phyloP scores from a whole-genome alignment of 2,113 vertebrate genomes.

The Callipepla squamata region DNA sequence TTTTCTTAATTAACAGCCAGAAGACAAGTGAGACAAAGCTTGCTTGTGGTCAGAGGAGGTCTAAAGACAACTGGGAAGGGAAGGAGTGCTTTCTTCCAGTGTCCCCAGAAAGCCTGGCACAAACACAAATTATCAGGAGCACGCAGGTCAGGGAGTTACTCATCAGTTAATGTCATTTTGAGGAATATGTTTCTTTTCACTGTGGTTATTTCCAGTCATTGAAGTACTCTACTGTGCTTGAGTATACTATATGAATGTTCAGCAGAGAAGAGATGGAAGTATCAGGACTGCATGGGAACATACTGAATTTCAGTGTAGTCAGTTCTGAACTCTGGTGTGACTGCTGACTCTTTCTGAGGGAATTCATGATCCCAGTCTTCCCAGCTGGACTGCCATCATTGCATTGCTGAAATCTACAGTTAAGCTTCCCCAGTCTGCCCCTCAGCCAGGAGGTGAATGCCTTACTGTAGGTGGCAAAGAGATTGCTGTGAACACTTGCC shows the following conservation, averaged over 20 bases:
- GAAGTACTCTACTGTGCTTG: not conserved
- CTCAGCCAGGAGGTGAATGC: not conserved
- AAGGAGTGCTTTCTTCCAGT: not conserved
- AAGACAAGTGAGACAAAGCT: not conserved
- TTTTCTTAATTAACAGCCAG: not conserved
- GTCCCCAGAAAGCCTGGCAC: not conserved
- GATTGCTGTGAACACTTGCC: not conserved
- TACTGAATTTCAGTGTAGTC: not conserved
- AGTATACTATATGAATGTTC: not conserved
- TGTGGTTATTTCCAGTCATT: not conserved
- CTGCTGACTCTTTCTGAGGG: not conserved
- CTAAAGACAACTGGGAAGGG: not conserved
- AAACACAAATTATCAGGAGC: not conserved
- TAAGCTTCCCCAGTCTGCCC: not conserved
- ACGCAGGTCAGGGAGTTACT: not conserved
- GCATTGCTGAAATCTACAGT: rapidly evolving
- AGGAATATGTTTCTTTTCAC: not conserved
- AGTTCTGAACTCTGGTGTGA: not conserved
- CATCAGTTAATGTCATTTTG: not conserved
- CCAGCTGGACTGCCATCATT: rapidly evolving
- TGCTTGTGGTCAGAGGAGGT: not conserved
- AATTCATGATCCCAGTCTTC: not conserved
- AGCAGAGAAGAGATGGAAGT: not conserved
- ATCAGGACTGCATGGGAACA: rapidly evolving
- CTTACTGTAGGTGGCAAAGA: not conserved